Evolutionary conservation across 1,140 invertebrate species (phyloP), one percentile per base, ranked within the genome.

Genomic region (Semibalanus balanoides): DNA sequence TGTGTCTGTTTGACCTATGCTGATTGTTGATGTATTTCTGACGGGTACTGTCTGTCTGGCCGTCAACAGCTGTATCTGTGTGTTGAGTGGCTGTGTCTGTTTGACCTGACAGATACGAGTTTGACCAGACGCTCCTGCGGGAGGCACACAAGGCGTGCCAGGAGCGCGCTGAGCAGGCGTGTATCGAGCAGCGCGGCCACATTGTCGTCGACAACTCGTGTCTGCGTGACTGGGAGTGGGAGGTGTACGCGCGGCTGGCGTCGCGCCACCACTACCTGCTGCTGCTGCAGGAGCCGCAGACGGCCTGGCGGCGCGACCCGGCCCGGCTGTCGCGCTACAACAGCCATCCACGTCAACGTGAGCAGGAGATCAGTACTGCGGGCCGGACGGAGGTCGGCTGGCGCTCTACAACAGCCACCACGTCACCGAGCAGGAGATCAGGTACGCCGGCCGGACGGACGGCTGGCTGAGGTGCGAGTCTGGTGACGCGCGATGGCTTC

Each of bases 181-280:
- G 81, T 75, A 75, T 77, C 31, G 77, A 79, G 35, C 73, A 76
- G 0, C 76, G 31, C 29, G 75, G 76, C 30, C 77, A 83, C 11
- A 79, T 85, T 14, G 78, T 85, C 29, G 82, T 85, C 76, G 84
- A 85, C 77, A 85, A 85, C 78, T 84, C 83, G 29, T 84, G 84
- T 76, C 76, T 85, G 29, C 79, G 79, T 64, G 74, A 78, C 22
- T 83, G 82, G 82, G 83, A 85, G 79, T 81, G 82, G 78, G 79
- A 82, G 69, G 70, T 75, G 31, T 85, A 85, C 78, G 69, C 83
- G 28, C 31, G 81, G 0, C 43, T 84, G 17, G 83, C 83, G 11
- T 78, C 77, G 3, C 75, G 76, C 43, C 76, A 80, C 75, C 75
- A 78, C 74, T 85, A 85, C 79, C 74, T 81, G 51, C 79, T 82